These are phyloP conservation scores for Hylaea fasciaria DNA, from an alignment of 2,888 invertebrate species.

Conservation along the genomic window DNA sequence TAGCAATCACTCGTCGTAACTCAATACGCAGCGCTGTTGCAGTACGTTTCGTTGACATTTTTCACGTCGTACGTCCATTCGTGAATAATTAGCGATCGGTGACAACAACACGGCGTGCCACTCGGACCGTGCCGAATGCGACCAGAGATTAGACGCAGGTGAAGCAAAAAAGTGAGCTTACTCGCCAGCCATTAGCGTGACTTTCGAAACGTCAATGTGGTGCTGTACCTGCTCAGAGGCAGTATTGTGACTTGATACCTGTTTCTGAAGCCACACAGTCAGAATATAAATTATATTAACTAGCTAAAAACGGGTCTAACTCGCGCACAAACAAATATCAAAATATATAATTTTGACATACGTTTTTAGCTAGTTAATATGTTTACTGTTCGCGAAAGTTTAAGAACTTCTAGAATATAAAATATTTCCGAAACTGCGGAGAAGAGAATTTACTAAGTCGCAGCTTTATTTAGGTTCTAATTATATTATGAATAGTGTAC, in stretches of 20 bases:
- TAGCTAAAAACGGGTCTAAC: background rate
- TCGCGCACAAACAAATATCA: too few relatives aligned
- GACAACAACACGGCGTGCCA: slow-evolving; percentile 78
- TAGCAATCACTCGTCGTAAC: slow-evolving; percentile 1
- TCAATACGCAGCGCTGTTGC: slow-evolving; percentile 35
- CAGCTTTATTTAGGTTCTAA: too few relatives aligned
- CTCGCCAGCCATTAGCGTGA: slow-evolving; percentile 78
- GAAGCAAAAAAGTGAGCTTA: slow-evolving; percentile 66
- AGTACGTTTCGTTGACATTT: slow-evolving; percentile 43
- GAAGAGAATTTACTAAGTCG: background rate
- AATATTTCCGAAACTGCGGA: background rate
- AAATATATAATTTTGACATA: too few relatives aligned
- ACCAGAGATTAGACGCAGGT: slow-evolving; percentile 73
- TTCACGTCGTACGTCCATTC: slow-evolving; percentile 59
- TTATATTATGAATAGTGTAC: too few relatives aligned
- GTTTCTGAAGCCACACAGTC: background rate
- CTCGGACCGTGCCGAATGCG: slow-evolving; percentile 76
- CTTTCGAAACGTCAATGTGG: slow-evolving; percentile 76
- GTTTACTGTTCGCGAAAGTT: too few relatives aligned
- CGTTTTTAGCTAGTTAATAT: too few relatives aligned
- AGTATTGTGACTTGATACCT: slow-evolving; percentile 5
- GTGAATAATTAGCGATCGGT: slow-evolving; percentile 79
- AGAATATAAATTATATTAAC: background rate
- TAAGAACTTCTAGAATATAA: too few relatives aligned
- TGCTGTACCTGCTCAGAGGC: background rate